Base-by-base conservation (phyloP, 1,140 invertebrate species). In the Drosophila lini region DNA sequence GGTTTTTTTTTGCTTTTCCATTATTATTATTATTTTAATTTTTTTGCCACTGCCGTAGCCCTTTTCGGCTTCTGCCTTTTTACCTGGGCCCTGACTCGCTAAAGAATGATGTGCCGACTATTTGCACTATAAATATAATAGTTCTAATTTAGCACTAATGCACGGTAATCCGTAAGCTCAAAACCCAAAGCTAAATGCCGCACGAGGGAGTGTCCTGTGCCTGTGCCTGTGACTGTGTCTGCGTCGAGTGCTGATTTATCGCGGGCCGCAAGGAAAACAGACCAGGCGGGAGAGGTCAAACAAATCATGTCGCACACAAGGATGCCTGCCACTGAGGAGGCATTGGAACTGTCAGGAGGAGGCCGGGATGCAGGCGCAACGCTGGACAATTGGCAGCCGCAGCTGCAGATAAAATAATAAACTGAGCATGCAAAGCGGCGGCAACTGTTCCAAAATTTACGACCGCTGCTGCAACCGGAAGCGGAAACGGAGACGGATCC, bases 351-450 rank as follows among this genome's bases (percentile, higher is more conserved):
- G 40, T 71, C 67, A 42, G 48, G 38, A 44, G 25, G 34, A 38
- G 32, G 69, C 7, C 67, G 53, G 67, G 42, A 70, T 47, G 67
- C 55, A 31, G 16, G 36, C 22, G 57, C 34, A n/a, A 19, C 4
- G 36, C 48, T 44, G 73, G 73, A 75, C 73, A 75, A 75, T 75
- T 74, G 71, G 71, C 71, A 74, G 70, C 48, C 74, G 34, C 40
- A 45, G 56, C 34, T 58, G 70, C 69, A 70, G 55, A 81, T 81
- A 61, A 81, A 78, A 81, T 81, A 67, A 74, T 78, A 74, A 81
- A 68, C 57, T 73, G 41, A 40, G 63, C 58, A 80, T 82, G 81
- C 63, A 80, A 80, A 84, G 59, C 28, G 58, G 58, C 36, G 47
- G 68, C 28, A 16, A 62, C 16, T 40, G 19, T 11, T 1, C 52